Evolutionary conservation across 2,113 vertebrate genomes (phyloP).

Genomic region (Pagrus major): DNA sequence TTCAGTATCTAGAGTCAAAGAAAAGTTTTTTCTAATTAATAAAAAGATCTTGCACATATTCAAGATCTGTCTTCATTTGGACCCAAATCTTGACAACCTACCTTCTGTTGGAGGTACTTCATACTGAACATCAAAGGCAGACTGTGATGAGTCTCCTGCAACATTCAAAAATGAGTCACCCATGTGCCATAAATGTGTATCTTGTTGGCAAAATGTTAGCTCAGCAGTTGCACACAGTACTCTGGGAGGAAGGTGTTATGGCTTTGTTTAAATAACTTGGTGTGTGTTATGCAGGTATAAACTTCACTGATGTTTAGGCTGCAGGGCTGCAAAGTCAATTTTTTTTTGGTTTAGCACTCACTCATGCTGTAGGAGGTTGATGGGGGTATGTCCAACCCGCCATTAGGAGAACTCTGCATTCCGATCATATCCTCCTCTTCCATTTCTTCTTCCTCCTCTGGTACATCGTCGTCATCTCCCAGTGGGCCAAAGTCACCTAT

Average conservation of each 20-base stretch:
- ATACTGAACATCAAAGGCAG: conserved; percentile 74
- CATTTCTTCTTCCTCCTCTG: conserved; percentile 79
- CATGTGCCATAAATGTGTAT: no score
- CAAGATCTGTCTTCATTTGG: not conserved
- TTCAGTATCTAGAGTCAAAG: conserved; percentile 68
- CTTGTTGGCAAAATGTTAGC: not conserved
- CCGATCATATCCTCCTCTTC: conserved; percentile 81
- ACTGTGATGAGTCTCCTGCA: conserved; percentile 73
- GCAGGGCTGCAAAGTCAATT: not conserved
- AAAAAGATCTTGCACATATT: not conserved
- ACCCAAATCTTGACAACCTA: conserved; percentile 38
- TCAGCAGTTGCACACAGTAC: not conserved
- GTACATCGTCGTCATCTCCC: conserved; percentile 74
- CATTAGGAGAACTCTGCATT: conserved; percentile 78
- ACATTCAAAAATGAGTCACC: conserved; percentile 5
- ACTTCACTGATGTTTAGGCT: not conserved
- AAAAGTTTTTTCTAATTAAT: conserved; percentile 12
- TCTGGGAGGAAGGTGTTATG: not conserved
- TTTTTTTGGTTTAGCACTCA: conserved; percentile 8
- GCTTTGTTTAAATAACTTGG: not conserved
- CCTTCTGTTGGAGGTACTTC: conserved; percentile 79
- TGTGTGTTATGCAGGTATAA: not conserved
- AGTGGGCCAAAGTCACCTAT: conserved; percentile 65
- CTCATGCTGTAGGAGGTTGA: conserved; percentile 51
- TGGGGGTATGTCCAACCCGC: conserved; percentile 66